Conservation (phyloP, 2,113 vertebrate species). For the Clarias magur region DNA sequence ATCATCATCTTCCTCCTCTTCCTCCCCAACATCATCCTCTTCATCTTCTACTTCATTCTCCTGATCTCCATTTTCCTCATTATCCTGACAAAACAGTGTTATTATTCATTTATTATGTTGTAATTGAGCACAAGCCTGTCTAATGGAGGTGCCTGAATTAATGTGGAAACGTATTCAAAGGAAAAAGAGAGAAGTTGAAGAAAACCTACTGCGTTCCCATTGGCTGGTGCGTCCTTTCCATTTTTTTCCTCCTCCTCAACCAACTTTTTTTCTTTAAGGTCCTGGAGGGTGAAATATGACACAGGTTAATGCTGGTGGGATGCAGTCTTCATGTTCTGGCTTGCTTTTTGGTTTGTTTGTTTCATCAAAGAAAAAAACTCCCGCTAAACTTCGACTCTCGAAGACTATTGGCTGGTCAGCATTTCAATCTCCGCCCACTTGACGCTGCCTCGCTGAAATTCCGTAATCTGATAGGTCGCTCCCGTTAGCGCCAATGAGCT, state of each 20-base stretch:
- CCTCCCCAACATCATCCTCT: constrained; percentile 68
- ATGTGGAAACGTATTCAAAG: neutral
- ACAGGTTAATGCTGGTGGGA: neutral
- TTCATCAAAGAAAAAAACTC: constrained; percentile 38
- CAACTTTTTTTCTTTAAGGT: constrained; percentile 90
- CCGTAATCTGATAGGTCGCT: constrained; percentile 58
- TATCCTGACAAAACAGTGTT: constrained; percentile 51
- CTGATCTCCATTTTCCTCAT: constrained; percentile 69
- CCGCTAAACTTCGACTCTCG: constrained; percentile 40
- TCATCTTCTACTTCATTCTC: constrained; percentile 71
- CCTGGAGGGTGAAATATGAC: constrained; percentile 65
- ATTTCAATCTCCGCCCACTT: constrained; percentile 50
- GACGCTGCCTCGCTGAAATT: constrained; percentile 41
- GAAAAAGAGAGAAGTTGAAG: neutral
- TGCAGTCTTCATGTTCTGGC: neutral
- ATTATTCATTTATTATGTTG: constrained; percentile 11
- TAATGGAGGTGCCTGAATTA: neutral
- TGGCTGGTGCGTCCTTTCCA: constrained; percentile 83
- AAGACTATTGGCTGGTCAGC: constrained; percentile 53
- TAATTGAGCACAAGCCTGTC: neutral
- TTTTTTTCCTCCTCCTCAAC: constrained; percentile 84
- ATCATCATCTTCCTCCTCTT: constrained; percentile 69
- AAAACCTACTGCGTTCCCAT: constrained; percentile 83
- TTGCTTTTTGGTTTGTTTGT: constrained; percentile 35
- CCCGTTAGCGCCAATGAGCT: constrained; percentile 36